phyloP scores from a whole-genome alignment of 64 coral and sea anemone species.

The Acropora yongei region DNA sequence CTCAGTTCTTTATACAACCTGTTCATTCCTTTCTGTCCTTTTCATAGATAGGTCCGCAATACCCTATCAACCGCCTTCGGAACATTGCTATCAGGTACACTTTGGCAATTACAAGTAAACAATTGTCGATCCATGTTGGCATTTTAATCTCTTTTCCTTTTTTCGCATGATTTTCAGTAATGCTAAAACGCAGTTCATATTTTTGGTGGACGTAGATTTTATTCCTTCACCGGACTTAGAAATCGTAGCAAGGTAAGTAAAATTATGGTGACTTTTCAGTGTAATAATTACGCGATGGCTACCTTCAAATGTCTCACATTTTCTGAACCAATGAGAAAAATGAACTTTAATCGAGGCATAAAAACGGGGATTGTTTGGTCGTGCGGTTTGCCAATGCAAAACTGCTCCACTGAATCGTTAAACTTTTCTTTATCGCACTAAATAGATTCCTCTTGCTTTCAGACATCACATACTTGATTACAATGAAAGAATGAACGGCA shows the following conservation, averaged over 20 bases:
- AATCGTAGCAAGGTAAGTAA: conserved; percentile 6
- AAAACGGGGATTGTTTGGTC: no score
- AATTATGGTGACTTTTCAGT: no score
- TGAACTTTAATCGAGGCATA: no score
- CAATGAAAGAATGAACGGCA: conserved; percentile 27
- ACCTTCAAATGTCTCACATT: no score
- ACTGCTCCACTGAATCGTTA: no score
- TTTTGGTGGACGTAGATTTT: conserved; percentile 36
- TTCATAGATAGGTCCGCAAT: conserved; percentile 23
- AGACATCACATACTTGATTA: conserved; percentile 9
- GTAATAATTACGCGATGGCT: no score
- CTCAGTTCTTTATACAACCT: neutral
- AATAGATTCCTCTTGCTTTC: neutral
- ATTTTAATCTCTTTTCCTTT: neutral
- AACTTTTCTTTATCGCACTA: no score
- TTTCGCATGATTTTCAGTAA: neutral
- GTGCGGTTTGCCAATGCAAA: no score
- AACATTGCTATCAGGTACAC: conserved; percentile 9
- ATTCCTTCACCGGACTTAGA: conserved; percentile 27
- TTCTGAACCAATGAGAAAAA: no score
- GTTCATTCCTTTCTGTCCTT: neutral
- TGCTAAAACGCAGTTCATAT: conserved; percentile 16
- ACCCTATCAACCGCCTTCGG: conserved; percentile 25
- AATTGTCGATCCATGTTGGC: neutral
- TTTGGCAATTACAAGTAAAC: neutral